Conservation (phyloP, 2,113 vertebrate species). For the Equus przewalskii region DNA sequence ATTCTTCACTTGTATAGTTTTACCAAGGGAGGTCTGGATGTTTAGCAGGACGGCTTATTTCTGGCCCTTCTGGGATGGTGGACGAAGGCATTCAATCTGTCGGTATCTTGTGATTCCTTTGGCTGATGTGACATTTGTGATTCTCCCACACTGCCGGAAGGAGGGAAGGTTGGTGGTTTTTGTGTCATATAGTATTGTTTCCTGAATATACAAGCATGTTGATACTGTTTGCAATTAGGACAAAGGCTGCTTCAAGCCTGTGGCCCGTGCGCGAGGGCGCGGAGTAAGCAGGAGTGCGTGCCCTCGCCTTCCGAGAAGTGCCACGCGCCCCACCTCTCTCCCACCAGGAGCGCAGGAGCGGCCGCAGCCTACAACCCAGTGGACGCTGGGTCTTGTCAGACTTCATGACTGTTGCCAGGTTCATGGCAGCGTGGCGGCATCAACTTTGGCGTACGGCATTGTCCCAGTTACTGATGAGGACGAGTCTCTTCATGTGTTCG, state of each 20-base stretch:
- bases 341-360: too few species aligned
- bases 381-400: neutral
- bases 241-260: neutral
- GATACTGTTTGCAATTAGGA: neutral
- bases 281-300: neutral
- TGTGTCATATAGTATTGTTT: neutral
- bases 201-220: neutral
- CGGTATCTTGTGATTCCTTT: neutral
- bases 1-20: neutral
- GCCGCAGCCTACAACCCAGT: neutral
- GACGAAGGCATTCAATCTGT: neutral
- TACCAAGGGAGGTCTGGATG: neutral
- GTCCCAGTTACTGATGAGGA: too few species aligned
- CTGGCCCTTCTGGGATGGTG: neutral
- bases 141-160: neutral
- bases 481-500: neutral
- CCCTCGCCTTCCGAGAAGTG: neutral
- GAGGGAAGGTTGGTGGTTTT: neutral
- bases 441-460: neutral
- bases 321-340: fast-evolving
- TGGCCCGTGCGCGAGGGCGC: fast-evolving
- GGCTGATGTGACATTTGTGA: neutral
- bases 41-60: neutral
- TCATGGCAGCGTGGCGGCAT: neutral
- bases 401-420: neutral